These are phyloP conservation scores for Bergia sp. DNA, from an alignment of 92 coral and sea anemone genomes.

Conservation along the genomic window DNA sequence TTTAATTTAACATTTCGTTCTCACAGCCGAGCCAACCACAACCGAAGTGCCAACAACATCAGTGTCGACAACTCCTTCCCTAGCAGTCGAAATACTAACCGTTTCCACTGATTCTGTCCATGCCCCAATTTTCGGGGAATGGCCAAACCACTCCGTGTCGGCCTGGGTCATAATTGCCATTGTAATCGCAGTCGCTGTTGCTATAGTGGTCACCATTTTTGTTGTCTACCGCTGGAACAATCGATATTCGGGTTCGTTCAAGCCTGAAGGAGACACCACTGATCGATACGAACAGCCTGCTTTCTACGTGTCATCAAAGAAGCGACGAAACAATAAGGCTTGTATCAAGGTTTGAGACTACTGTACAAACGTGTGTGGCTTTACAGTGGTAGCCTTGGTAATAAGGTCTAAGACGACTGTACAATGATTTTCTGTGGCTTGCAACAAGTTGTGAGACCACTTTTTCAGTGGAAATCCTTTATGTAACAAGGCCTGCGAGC, in stretches of 20 bases:
- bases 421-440: too few relatives aligned
- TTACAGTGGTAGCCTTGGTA: neutral
- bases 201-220: conserved; percentile 69
- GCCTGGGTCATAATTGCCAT: conserved; percentile 73
- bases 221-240: conserved; percentile 87
- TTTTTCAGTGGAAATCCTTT: too few relatives aligned
- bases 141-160: conserved; percentile 50
- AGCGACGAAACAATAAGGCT: conserved; percentile 22
- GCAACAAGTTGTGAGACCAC: too few relatives aligned
- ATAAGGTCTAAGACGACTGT: too few relatives aligned
- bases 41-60: neutral
- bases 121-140: neutral
- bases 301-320: conserved; percentile 39
- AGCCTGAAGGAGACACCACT: conserved; percentile 49
- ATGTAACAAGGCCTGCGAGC: too few relatives aligned
- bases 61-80: neutral
- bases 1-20: too few relatives aligned
- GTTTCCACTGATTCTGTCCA: neutral
- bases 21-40: neutral
- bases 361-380: neutral
- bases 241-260: conserved; percentile 84
- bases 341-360: conserved; percentile 30
- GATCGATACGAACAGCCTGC: conserved; percentile 40
- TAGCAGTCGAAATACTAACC: neutral
- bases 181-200: conserved; percentile 67